Base-by-base conservation (phyloP, 2,113 vertebrate species). In the Cephalopholis sonnerati region DNA sequence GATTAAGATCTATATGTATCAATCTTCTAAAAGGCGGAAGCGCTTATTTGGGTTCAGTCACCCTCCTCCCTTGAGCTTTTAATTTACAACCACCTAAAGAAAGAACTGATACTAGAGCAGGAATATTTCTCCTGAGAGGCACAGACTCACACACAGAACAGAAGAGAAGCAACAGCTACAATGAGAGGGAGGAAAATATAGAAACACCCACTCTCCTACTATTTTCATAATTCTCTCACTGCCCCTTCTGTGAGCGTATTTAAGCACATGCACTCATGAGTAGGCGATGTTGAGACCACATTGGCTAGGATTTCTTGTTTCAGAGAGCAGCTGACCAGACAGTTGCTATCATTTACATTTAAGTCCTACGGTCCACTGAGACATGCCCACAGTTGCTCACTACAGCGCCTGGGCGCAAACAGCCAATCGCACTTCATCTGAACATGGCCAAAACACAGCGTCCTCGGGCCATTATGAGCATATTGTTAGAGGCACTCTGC, bases 241-340 rank as follows among this genome's bases (percentile, higher is more conserved):
- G 74, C 66, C 89, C 74, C 70, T 88, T 80, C 58, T 78, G 65
- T 13, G 85, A 53, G 82, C 84, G 74, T 72, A 25, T 88, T 63
- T 85, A 79, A 68, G 58, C 84, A 85, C 79, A 55, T 51, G 55
- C 76, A 86, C 75, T 65, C 62, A 81, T 8, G 86, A 87, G 87
- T 58, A 75, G 90, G 87, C 25, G 50, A 85, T 57, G 80, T 44
- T 29, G 66, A 80, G 78, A 79, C 72, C 73, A 74, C 0, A 25
- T 48, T 81, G 88, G 85, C 90, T 67, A 27, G 24, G 68, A 74
- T 65, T 84, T 64, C 77, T 83, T 51, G 27, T 85, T 87, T 82
- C 62, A 81, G 54, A 48, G 44, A 85, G 79, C 87, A 89, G 86
- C 74, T 85, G 89, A 91, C 74, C 87, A 91, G 91, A 91, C 88